These are phyloP conservation scores for Hoplodrina ambigua DNA, from an alignment of 2,888 invertebrate genomes.

Conservation along the genomic window DNA sequence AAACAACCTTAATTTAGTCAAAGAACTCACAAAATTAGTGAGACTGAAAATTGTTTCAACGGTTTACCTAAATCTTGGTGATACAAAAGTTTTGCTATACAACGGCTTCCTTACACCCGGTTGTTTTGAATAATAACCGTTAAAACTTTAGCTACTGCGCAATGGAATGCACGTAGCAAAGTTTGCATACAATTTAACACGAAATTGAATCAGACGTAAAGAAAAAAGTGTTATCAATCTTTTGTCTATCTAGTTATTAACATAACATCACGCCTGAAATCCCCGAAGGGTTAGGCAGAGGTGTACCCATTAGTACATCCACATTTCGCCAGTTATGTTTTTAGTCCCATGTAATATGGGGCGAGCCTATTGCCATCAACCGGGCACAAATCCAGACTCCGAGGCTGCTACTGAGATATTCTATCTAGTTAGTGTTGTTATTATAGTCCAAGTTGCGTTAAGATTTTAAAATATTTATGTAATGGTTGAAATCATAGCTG, in stretches of 20 bases:
- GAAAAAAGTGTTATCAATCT: constrained; percentile 21
- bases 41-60: constrained; percentile 23
- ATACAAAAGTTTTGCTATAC: background rate
- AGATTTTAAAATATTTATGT: background rate
- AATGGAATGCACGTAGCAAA: constrained; percentile 13
- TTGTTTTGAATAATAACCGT: constrained; percentile 27
- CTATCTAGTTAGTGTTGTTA: constrained; percentile 4
- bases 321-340: no score
- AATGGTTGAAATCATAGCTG: no score
- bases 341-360: no score
- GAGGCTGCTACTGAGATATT: no score
- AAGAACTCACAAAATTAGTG: constrained; percentile 33
- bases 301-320: no score
- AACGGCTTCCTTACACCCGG: constrained; percentile 7
- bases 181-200: constrained; percentile 11
- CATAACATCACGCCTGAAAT: no score
- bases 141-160: constrained; percentile 15
- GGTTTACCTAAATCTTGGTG: constrained; percentile 10
- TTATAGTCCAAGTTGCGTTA: background rate
- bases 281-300: no score
- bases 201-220: constrained; percentile 12
- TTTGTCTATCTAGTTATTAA: background rate
- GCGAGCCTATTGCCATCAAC: no score
- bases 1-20: constrained; percentile 46
- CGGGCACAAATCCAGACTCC: no score